Percentiles rank a stretch among this genome's conserved stretches.
These are phyloP conservation scores for Furcula furcula DNA, from an alignment of 2,888 invertebrate genomes.

Conservation along the genomic window DNA sequence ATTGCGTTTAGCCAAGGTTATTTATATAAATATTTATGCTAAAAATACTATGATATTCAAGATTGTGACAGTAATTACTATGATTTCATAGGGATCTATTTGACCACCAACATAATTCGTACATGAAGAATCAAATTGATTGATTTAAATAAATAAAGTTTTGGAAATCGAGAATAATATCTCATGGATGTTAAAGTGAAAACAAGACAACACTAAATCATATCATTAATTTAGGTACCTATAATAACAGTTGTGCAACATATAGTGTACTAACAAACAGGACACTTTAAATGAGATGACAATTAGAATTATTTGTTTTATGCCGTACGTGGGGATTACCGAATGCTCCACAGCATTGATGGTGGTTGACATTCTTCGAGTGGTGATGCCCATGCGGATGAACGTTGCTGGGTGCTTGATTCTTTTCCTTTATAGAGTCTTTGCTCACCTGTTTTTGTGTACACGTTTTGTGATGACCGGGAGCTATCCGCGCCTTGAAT, in stretches of 20 bases:
- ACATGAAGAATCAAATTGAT: too few relatives aligned
- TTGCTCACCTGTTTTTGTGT: slow-evolving; percentile 45
- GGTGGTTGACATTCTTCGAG: slow-evolving; percentile 70
- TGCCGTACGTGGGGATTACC: slow-evolving; percentile 74
- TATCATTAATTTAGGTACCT: slow-evolving; percentile 1
- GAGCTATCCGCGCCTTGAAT: slow-evolving; percentile 65
- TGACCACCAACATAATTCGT: too few relatives aligned
- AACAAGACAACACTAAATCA: background rate
- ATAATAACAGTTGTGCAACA: background rate
- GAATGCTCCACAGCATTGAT: slow-evolving; percentile 76
- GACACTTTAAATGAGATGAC: slow-evolving; percentile 57
- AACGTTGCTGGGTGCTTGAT: slow-evolving; percentile 39
- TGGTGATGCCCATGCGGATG: slow-evolving; percentile 71
- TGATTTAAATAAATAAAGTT: too few relatives aligned
- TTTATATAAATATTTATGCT: slow-evolving; percentile 16
- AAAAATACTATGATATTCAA: slow-evolving; percentile 29
- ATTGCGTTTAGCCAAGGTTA: slow-evolving; percentile 11
- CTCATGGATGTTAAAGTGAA: too few relatives aligned
- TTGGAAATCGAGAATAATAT: too few relatives aligned
- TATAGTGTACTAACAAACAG: background rate
- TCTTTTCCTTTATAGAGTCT: slow-evolving; percentile 52
- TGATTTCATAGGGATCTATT: slow-evolving; percentile 7
- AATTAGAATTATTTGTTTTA: slow-evolving; percentile 65
- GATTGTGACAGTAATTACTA: slow-evolving; percentile 15
- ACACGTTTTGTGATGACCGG: slow-evolving; percentile 57